Percentiles rank a stretch among this genome's conserved stretches.
Conservation (phyloP, 2,113 vertebrate genomes). For the Toxostoma redivivum region DNA sequence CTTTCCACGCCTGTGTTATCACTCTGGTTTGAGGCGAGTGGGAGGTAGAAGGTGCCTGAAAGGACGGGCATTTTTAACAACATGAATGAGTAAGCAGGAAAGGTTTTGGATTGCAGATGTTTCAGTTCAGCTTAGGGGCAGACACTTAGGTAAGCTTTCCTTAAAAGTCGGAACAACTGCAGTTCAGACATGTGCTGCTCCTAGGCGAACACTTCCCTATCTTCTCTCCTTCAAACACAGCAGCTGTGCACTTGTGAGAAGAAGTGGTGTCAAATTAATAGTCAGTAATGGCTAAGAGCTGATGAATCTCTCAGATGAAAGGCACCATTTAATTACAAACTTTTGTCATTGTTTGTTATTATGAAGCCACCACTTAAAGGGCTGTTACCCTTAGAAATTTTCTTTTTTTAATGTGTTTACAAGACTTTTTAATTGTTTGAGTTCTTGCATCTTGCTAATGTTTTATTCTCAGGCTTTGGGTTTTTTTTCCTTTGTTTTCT, state of each 20-base stretch:
- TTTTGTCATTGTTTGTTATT: not conserved
- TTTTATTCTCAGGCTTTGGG: not conserved
- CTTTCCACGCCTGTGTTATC: not conserved
- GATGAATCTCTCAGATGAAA: constrained; percentile 1
- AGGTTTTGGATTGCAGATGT: not conserved
- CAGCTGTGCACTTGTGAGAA: not conserved
- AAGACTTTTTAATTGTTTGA: not conserved
- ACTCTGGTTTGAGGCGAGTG: not conserved
- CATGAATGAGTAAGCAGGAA: not conserved
- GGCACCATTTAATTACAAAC: not conserved
- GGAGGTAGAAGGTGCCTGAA: constrained; percentile 28
- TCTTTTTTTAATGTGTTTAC: not conserved
- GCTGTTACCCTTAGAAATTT: not conserved
- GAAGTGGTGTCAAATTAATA: not conserved
- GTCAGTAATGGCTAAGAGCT: not conserved
- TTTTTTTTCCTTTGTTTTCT: accelerated
- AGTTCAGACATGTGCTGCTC: not conserved
- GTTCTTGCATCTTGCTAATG: not conserved
- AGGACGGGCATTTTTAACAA: not conserved
- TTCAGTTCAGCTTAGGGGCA: not conserved
- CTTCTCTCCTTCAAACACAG: not conserved
- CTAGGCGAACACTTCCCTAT: not conserved
- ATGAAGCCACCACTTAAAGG: not conserved
- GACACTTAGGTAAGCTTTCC: not conserved
- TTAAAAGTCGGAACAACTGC: not conserved